Evolutionary conservation across 2,888 invertebrate species (phyloP).

Genomic region (Sclerodermus sp.): DNA sequence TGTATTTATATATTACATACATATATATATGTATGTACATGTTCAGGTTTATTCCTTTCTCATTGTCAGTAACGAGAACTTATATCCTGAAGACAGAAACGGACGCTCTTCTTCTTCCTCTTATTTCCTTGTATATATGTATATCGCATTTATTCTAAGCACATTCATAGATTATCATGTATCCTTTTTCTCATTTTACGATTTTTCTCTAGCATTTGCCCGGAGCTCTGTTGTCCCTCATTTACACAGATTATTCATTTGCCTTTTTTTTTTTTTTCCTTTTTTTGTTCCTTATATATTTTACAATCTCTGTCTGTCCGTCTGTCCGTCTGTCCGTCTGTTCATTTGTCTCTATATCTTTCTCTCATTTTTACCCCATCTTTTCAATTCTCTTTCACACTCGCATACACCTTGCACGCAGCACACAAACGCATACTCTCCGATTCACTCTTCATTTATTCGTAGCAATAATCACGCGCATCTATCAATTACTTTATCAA

Average conservation of each 20-base stretch:
- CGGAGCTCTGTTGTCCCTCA: constrained; percentile 8
- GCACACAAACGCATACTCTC: too few species aligned
- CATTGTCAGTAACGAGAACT: not conserved
- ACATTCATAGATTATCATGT: constrained; percentile 6
- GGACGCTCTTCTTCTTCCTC: not conserved
- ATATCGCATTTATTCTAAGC: constrained; percentile 14
- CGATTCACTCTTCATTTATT: constrained; percentile 16
- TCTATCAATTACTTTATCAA: not conserved
- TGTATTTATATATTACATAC: constrained; percentile 46
- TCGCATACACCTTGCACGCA: too few species aligned
- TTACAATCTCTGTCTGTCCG: too few species aligned
- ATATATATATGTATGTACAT: constrained; percentile 48
- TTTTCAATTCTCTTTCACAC: constrained; percentile 1
- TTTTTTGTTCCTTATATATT: too few species aligned
- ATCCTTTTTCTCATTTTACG: constrained; percentile 5
- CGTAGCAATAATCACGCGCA: constrained; percentile 8
- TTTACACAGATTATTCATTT: too few species aligned
- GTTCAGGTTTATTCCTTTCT: constrained; percentile 17
- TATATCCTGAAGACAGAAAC: not conserved
- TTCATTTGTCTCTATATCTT: constrained; percentile 3
- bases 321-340: not conserved
- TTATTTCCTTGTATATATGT: constrained; percentile 7
- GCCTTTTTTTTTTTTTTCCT: too few species aligned
- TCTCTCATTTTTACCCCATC: constrained; percentile 1
- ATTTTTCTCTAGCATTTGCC: constrained; percentile 3